Base-by-base conservation (phyloP, 53 echinoderm and acorn worm genomes). In the Echinometra lucunter region DNA sequence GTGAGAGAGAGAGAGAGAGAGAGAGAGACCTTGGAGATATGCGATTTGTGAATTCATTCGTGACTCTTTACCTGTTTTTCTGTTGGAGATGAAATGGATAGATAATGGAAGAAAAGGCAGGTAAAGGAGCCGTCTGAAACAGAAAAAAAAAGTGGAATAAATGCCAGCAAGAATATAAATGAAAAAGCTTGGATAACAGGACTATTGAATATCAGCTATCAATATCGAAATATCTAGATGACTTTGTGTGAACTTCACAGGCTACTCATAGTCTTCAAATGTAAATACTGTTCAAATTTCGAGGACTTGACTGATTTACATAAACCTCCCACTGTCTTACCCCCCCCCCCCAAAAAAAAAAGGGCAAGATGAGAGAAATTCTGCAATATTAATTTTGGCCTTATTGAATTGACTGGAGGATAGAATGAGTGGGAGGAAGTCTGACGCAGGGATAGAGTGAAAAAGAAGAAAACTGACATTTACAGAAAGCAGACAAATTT, bases 401-500 rank as follows among this genome's bases (percentile, higher is more conserved):
- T 47, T 85, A 85, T 85, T 85, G 53, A 85, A 85, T 44, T 81
- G 34, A n/a, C 85, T 37, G 1, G n/a, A 85, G 85, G 85, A 4
- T 44, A 49, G 27, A 85, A 47, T 9, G n/a, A n/a, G 85, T 47
- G 37, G 47, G 85, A 49, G 45, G n/a, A 49, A 11, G 45, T 3
- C 16, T 35, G 8, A 30, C 49, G 45, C 47, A 18, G 9, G 12
- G 85, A 27, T n/a, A 13, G 45, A 85, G 28, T 85, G 49, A 10
- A 85, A 85, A 15, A 21, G 44, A 44, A 13, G 6, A 85, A 47
- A 85, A 44, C 12, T 85, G 85, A 49, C 49, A 85, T 85, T 85
- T 49, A 13, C 47, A 10, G 44, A 47, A 47, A 49, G n/a, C 53
- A 30, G 25, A 28, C 28, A 85, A 18, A 47, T 45, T 85, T 28